These are phyloP conservation scores for Melanogrammus aeglefinus DNA, from an alignment of 2,797 vertebrate species.

Conservation along the genomic window DNA sequence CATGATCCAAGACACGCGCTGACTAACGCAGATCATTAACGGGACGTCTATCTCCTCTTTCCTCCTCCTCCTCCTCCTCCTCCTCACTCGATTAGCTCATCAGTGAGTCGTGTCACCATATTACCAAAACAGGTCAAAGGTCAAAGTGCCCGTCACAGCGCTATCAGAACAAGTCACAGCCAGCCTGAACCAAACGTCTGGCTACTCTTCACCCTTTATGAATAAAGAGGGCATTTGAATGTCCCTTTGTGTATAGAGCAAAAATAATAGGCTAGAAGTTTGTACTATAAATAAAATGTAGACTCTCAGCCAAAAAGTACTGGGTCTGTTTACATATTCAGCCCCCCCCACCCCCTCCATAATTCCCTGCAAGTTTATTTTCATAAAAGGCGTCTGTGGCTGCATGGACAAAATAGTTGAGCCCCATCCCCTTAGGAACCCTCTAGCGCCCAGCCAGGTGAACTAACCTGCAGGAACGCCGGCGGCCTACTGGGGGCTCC, in stretches of 20 bases:
- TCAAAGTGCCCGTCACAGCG: slow-evolving; percentile 7
- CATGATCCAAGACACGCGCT: slow-evolving; percentile 36
- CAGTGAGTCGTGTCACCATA: slow-evolving; percentile 22
- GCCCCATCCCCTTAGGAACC: not conserved
- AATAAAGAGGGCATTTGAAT: not conserved
- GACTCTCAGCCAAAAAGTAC: not conserved
- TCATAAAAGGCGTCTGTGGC: no score
- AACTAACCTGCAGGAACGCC: slow-evolving; percentile 90
- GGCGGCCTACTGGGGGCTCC: slow-evolving; percentile 77
- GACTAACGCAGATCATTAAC: slow-evolving; percentile 38
- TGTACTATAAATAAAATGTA: no score
- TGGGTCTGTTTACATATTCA: not conserved
- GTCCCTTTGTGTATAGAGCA: not conserved
- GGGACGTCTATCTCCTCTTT: slow-evolving; percentile 26
- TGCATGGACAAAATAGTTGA: not conserved
- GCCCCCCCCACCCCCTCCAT: not conserved
- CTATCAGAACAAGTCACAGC: not conserved
- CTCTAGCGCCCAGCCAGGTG: not conserved
- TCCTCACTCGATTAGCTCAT: slow-evolving; percentile 26
- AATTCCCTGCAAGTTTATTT: not conserved
- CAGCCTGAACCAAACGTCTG: slow-evolving; percentile 1
- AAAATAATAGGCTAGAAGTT: no score
- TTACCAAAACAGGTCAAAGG: slow-evolving; percentile 61
- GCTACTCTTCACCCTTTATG: not conserved
- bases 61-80: slow-evolving; percentile 16